Evolutionary conservation across 2,113 vertebrate genomes (phyloP), one percentile per base, ranked within the genome.

Genomic region (Tympanuchus pallidicinctus): DNA sequence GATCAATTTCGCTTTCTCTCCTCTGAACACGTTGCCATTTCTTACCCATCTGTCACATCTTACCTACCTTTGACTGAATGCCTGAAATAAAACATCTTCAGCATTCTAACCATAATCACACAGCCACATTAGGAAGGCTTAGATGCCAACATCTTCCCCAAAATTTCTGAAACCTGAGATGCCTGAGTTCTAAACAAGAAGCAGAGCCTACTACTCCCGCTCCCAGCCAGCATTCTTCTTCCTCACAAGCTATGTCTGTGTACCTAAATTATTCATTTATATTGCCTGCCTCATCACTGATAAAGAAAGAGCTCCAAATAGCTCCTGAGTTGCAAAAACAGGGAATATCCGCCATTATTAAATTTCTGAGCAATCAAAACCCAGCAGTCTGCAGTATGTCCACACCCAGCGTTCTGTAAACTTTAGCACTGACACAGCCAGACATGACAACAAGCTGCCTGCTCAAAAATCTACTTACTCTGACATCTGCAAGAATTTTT

Each of bases 11-110:
- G 14, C 27, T 91, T 94, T 67, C 65, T 83, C 19, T 67, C 32
- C 66, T 70, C 54, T 79, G 54, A 94, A 83, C 17, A 75, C 2
- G 0, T 32, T 92, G 73, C 73, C 63, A 15, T 76, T 92, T 92
- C 74, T 86, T 66, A 81, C 60, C 57, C 40, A 69, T 69, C 67
- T 94, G 83, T 78, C 86, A 92, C 15, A 2, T 38, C 60, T 77
- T 47, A 61, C 60, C 21, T 69, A 73, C 28, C 12, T 79, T 81
- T 76, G 34, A 69, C 54, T 63, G 43, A 91, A 78, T n/a, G 59
- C 50, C 63, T 94, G 86, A 94, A 92, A 86, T 70, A 67, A 93
- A 94, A 47, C 60, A 63, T 32, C 81, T 81, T 69, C 73, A 65
- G 79, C 67, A 27, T 70, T 48, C 63, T 82, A 64, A 47, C 40